These are phyloP conservation scores for Hippopotamyrus pictus DNA, from an alignment of 2,797 vertebrate genomes.

Conservation along the genomic window DNA sequence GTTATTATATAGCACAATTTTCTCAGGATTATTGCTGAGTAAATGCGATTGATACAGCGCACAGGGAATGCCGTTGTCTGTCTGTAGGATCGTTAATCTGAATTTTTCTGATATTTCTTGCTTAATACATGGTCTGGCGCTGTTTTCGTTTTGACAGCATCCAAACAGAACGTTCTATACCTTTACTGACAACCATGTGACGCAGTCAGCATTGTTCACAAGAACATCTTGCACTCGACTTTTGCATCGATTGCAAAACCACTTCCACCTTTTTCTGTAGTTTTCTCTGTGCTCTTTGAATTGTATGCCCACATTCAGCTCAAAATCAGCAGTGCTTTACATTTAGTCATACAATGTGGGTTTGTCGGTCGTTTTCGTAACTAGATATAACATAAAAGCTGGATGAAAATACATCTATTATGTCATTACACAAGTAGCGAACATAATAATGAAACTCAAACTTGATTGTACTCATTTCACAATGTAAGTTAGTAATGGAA, in stretches of 20 bases:
- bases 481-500: background rate
- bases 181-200: background rate
- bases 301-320: background rate
- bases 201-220: background rate
- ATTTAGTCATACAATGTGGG: background rate
- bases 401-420: background rate
- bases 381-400: background rate
- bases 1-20: background rate
- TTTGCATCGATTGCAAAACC: conserved; percentile 1
- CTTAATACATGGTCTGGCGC: background rate
- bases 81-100: background rate
- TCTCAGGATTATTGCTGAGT: background rate
- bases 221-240: background rate
- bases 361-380: background rate
- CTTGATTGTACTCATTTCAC: background rate
- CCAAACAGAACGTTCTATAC: background rate
- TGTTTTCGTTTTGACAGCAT: background rate
- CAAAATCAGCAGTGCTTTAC: background rate
- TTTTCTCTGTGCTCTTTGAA: background rate
- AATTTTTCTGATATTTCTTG: background rate
- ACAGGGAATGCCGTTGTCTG: background rate
- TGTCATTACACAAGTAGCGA: background rate
- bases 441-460: background rate
- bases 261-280: background rate
- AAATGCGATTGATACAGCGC: background rate